Conservation (phyloP, 2,113 vertebrate species). For the Xyrauchen texanus region DNA sequence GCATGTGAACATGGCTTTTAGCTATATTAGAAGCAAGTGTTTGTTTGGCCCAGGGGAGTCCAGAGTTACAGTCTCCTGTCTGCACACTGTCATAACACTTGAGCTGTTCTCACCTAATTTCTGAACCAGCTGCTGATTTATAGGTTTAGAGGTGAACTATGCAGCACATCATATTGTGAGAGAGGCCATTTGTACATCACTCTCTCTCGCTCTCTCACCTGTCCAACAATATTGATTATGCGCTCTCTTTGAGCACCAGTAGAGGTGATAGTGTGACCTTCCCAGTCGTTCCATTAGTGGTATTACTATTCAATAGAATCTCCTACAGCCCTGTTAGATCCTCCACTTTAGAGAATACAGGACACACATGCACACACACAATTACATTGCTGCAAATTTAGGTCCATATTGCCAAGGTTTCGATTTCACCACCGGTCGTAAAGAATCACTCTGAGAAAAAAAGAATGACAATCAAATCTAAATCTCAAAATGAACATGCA, state of each 20-base stretch:
- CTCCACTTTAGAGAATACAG: slow-evolving; percentile 5
- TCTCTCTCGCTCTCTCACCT: slow-evolving; percentile 48
- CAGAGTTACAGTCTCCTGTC: slow-evolving; percentile 37
- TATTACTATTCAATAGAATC: slow-evolving; percentile 63
- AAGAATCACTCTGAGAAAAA: too few relatives aligned
- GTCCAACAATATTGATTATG: slow-evolving; percentile 51
- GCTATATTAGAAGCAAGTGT: slow-evolving; percentile 25
- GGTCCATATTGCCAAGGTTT: neutral
- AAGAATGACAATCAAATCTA: too few relatives aligned
- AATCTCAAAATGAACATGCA: too few relatives aligned
- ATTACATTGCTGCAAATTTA: slow-evolving; percentile 2
- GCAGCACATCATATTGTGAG: slow-evolving; percentile 42
- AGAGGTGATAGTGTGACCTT: slow-evolving; percentile 63
- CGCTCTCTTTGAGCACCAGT: slow-evolving; percentile 43
- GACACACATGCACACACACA: slow-evolving; percentile 19
- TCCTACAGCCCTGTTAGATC: slow-evolving; percentile 18
- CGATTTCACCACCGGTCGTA: too few relatives aligned
- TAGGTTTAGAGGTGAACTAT: slow-evolving; percentile 50
- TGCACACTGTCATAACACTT: slow-evolving; percentile 19
- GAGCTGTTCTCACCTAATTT: slow-evolving; percentile 35
- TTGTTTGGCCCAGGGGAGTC: slow-evolving; percentile 25
- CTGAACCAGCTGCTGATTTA: slow-evolving; percentile 46
- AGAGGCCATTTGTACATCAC: slow-evolving; percentile 53
- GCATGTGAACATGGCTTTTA: slow-evolving; percentile 25
- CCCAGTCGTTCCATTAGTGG: slow-evolving; percentile 59